These are phyloP conservation scores for Acronicta psi DNA, from an alignment of 2,888 invertebrate species.

Conservation along the genomic window DNA sequence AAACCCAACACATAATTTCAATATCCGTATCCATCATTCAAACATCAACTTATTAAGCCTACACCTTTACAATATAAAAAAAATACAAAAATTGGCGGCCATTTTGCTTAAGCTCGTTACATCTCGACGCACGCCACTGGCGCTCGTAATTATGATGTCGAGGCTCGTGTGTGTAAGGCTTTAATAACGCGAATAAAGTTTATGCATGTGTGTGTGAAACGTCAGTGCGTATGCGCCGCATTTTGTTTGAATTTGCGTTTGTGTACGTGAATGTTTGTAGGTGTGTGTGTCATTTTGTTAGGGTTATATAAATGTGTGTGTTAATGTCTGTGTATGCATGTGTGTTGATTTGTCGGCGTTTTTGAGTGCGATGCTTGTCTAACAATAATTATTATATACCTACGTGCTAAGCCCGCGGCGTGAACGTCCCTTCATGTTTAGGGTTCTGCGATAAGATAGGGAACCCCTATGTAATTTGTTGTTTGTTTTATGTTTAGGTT, in stretches of 20 bases:
- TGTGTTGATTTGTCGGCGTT: constrained; percentile 81
- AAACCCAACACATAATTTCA: constrained; percentile 62
- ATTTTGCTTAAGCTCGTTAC: constrained; percentile 88
- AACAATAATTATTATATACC: constrained; percentile 87
- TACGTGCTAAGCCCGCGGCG: constrained; percentile 82
- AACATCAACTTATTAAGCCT: constrained; percentile 73
- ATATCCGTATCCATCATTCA: constrained; percentile 68
- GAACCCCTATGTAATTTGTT: constrained; percentile 56
- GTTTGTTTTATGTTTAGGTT: constrained; percentile 44
- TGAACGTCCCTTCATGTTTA: constrained; percentile 57
- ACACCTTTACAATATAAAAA: constrained; percentile 71
- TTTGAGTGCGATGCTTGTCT: constrained; percentile 83
- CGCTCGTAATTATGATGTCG: constrained; percentile 85
- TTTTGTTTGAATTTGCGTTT: constrained; percentile 19
- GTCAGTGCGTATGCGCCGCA: constrained; percentile 56
- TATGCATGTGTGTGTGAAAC: constrained; percentile 56
- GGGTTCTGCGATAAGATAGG: constrained; percentile 57
- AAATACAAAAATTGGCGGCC: constrained; percentile 82
- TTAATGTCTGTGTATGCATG: constrained; percentile 47
- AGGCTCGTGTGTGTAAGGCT: constrained; percentile 64
- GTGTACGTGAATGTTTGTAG: constrained; percentile 18
- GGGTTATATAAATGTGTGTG: constrained; percentile 40
- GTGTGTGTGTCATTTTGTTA: constrained; percentile 13
- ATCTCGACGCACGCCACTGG: constrained; percentile 87
- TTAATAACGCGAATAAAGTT: constrained; percentile 72